Base-by-base conservation (phyloP, 2,797 vertebrate genomes). In the Tokudaia tokunoshimensis region DNA sequence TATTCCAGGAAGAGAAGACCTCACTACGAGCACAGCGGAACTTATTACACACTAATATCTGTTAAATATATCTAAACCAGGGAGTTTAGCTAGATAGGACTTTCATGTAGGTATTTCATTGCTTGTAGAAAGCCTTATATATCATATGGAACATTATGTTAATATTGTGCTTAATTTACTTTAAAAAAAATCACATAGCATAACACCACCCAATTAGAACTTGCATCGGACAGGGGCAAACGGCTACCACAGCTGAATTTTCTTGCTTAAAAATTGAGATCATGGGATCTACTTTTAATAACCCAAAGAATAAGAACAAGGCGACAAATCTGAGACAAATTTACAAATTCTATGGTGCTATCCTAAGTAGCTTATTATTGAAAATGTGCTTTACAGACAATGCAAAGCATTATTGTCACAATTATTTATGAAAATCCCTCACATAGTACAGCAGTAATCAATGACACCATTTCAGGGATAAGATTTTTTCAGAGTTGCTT, bases 401-500 rank as follows among this genome's bases (percentile, higher is more conserved):
- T 8, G 55, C 34, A 87, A 41, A 29, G 63, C 55, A 89, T 65
- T 52, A 89, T 88, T 47, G 41, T 41, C 41, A 59, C 57, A 50
- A 34, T 13, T 37, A 75, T 52, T 59, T 95, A 91, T 74, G 37
- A 82, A 94, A 95, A 63, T 52, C 57, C 9, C 22, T 11, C 50
- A 52, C 5, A 50, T 17, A 20, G 57, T 3, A 80, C 67, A 92
- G 87, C 17, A 74, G 59, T 34, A 94, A 92, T 47, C 80, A 65
- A 92, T 91, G 34, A 44, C 8, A 79, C 3, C 67, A 8, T 59
- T 94, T 80, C 75, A 93, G 26, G 84, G 47, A 31, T 89, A 50
- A 89, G 37, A 95, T 24, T 89, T 87, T 87, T 94, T 96, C 88
- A 91, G 50, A 81, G 41, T 65, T 55, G 29, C 57, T 50, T n/a